Conservation (phyloP, 2,113 vertebrate genomes). For the Pygoscelis adeliae region DNA sequence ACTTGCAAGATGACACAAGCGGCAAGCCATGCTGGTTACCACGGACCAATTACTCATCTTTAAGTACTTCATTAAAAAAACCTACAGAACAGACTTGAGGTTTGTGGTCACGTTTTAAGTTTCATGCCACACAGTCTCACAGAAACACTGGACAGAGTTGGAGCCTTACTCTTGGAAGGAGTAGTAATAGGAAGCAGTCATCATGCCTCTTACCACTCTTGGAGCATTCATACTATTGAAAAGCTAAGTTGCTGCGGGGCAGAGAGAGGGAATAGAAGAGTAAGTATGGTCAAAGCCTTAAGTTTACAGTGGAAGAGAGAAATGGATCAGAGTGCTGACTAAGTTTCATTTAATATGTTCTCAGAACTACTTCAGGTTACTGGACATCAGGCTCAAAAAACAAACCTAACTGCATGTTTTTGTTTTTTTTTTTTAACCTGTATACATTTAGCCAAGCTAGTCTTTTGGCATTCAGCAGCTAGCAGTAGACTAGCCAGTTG, state of each 20-base stretch:
- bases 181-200: not conserved
- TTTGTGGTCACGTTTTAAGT: not conserved
- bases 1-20: not conserved
- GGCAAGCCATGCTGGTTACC: not conserved
- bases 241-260: not conserved
- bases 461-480: not conserved
- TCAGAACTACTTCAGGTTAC: not conserved
- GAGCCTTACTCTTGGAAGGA: not conserved
- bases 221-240: not conserved
- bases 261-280: not conserved
- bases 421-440: not conserved
- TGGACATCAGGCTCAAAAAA: not conserved
- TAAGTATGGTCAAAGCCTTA: not conserved
- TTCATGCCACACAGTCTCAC: not conserved
- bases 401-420: not conserved
- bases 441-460: not conserved
- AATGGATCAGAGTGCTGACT: not conserved
- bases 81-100: not conserved
- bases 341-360: not conserved
- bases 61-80: not conserved
- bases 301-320: not conserved
- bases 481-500: not conserved
- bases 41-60: not conserved
- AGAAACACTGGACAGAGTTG: not conserved
- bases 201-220: not conserved